Percentiles rank a stretch among this genome's conserved stretches.
These are phyloP conservation scores for Cromileptes altivelis DNA, from an alignment of 2,113 vertebrate species.

Conservation along the genomic window DNA sequence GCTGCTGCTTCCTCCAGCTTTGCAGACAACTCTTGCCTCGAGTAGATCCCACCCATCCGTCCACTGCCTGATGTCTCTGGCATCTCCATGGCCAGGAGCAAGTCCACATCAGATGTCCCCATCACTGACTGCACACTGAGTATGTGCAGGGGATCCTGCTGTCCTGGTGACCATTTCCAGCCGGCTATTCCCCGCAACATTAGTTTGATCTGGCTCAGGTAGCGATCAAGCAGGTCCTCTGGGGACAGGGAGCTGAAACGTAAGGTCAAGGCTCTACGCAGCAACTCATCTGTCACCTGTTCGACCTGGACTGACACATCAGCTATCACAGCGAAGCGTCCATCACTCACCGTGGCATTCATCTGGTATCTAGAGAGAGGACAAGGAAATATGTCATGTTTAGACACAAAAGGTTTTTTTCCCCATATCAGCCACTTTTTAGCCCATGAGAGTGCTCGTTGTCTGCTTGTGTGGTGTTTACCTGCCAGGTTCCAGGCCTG, in stretches of 20 bases:
- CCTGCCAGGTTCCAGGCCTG: constrained; percentile 93
- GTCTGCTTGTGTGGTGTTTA: constrained; percentile 49
- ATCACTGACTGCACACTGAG: constrained; percentile 91
- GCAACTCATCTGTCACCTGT: constrained; percentile 89
- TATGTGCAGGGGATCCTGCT: constrained; percentile 91
- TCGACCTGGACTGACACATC: constrained; percentile 93
- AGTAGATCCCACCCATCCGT: constrained; percentile 85
- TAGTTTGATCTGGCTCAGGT: constrained; percentile 90
- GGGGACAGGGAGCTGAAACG: constrained; percentile 91
- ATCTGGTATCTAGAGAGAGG: constrained; percentile 88
- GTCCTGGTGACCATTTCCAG: constrained; percentile 77
- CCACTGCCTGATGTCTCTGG: constrained; percentile 67
- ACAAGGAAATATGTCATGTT: not conserved
- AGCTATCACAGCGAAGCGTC: constrained; percentile 92
- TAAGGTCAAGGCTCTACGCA: constrained; percentile 90
- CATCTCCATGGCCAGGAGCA: constrained; percentile 92
- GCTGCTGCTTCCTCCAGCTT: constrained; percentile 86
- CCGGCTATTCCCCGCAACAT: constrained; percentile 84
- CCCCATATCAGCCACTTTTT: not conserved
- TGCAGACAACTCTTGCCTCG: constrained; percentile 89
- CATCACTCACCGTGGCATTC: constrained; percentile 94
- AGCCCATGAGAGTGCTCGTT: not conserved
- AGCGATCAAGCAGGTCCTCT: constrained; percentile 92
- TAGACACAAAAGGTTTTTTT: not conserved
- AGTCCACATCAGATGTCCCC: constrained; percentile 88